These are phyloP conservation scores for Alces alces DNA, from an alignment of 2,113 vertebrate species.

Conservation along the genomic window DNA sequence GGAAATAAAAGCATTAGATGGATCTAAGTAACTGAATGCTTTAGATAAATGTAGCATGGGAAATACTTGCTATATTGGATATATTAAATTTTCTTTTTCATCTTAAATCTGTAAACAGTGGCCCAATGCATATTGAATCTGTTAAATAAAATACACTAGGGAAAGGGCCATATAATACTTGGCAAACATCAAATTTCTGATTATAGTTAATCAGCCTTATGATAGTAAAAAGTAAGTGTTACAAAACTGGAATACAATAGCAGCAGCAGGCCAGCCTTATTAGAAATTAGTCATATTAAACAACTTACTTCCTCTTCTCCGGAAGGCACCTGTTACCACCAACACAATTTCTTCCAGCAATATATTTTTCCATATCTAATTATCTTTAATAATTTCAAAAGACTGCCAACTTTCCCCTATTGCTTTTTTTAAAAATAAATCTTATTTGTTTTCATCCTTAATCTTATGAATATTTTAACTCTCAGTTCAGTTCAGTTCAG, in stretches of 20 bases:
- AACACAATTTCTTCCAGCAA: not conserved
- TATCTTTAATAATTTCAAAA: not conserved
- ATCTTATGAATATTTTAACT: not conserved
- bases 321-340: not conserved
- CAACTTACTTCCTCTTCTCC: not conserved
- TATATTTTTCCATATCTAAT: not conserved
- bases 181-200: conserved; percentile 8
- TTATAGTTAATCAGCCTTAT: not conserved
- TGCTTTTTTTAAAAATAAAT: not conserved
- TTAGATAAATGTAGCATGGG: not conserved
- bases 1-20: not conserved
- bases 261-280: not conserved
- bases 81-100: not conserved
- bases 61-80: not conserved
- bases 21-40: not conserved
- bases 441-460: not conserved
- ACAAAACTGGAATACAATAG: not conserved
- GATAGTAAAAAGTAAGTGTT: not conserved
- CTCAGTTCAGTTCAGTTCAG: too few relatives aligned
- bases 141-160: not conserved
- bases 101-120: not conserved
- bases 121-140: not conserved
- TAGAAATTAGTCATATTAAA: not conserved
- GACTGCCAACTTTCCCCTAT: not conserved
- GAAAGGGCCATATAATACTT: not conserved